These are phyloP conservation scores for Iselma pallidipennis DNA, from an alignment of 2,888 invertebrate species.

Conservation along the genomic window DNA sequence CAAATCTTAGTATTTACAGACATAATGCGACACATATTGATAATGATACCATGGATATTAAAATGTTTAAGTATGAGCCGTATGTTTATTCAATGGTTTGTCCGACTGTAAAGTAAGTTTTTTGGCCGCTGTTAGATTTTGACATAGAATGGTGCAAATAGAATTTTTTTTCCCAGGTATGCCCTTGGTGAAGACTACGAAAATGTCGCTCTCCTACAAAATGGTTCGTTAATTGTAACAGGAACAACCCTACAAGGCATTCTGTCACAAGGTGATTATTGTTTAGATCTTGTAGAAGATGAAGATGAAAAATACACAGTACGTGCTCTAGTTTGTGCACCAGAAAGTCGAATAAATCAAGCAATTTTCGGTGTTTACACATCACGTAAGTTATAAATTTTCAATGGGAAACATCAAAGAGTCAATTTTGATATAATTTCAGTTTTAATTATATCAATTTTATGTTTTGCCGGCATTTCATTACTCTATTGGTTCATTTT, in stretches of 20 bases:
- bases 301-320: constrained; percentile 6
- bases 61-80: constrained; percentile 26
- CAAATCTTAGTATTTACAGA: constrained; percentile 26
- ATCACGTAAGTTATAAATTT: constrained; percentile 5
- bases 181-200: constrained; percentile 28
- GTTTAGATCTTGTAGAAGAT: constrained; percentile 34
- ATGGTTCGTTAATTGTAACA: constrained; percentile 36
- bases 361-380: constrained; percentile 23
- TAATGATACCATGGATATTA: constrained; percentile 29
- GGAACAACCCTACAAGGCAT: constrained; percentile 29
- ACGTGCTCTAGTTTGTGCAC: background rate
- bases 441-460: constrained; percentile 38
- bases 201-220: constrained; percentile 28
- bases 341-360: constrained; percentile 21
- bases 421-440: constrained; percentile 16
- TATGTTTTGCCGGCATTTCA: constrained; percentile 35
- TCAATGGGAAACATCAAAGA: background rate
- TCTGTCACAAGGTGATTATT: constrained; percentile 36
- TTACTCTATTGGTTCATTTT: constrained; percentile 32
- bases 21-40: constrained; percentile 36
- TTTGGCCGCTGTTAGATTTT: background rate
- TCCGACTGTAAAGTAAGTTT: constrained; percentile 24
- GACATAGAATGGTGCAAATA: background rate
- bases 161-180: constrained; percentile 17
- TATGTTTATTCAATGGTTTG: constrained; percentile 27